A percentile compares a stretch with the other conserved stretches of the same genome.
Conservation (phyloP, 1,140 invertebrate species). For the Lepidurus apus region DNA sequence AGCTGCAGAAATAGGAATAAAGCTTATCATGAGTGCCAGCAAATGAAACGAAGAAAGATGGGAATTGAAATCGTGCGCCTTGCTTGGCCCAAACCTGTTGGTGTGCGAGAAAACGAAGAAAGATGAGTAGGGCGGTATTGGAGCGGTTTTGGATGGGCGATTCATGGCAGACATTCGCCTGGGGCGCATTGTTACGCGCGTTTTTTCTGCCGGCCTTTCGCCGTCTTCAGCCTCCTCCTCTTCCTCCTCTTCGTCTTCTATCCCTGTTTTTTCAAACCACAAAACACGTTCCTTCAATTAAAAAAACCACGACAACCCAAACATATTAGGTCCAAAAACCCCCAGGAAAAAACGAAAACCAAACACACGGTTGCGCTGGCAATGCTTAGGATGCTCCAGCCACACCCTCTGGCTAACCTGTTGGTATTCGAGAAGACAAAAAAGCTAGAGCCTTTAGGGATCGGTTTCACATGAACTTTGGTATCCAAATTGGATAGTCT, state of each 20-base stretch:
- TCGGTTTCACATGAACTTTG: slow-evolving; percentile 54
- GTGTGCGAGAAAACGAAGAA: slow-evolving; percentile 53
- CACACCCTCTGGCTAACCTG: slow-evolving; percentile 42
- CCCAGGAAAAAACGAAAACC: neutral
- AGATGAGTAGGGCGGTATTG: slow-evolving; percentile 88
- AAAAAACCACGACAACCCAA: neutral
- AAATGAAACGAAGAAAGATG: slow-evolving; percentile 33
- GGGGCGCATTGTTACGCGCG: slow-evolving; percentile 48
- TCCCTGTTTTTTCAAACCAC: slow-evolving; percentile 39
- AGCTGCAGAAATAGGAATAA: too few species aligned
- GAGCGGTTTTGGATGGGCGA: slow-evolving; percentile 73
- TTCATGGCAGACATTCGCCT: slow-evolving; percentile 74
- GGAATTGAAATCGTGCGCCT: slow-evolving; percentile 25
- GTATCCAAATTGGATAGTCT: slow-evolving; percentile 65
- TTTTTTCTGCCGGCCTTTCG: slow-evolving; percentile 34
- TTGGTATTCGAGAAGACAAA: slow-evolving; percentile 52
- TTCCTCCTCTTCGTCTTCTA: slow-evolving; percentile 47
- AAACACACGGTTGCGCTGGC: neutral
- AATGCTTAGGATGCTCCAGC: neutral
- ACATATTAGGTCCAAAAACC: neutral
- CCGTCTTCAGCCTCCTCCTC: slow-evolving; percentile 41
- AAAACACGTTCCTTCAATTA: neutral
- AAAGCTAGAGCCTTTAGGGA: slow-evolving; percentile 60
- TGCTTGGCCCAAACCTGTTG: slow-evolving; percentile 45
- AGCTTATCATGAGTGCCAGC: neutral